Base-by-base conservation (phyloP, 2,113 vertebrate genomes). In the Illadopsis cleaveri region DNA sequence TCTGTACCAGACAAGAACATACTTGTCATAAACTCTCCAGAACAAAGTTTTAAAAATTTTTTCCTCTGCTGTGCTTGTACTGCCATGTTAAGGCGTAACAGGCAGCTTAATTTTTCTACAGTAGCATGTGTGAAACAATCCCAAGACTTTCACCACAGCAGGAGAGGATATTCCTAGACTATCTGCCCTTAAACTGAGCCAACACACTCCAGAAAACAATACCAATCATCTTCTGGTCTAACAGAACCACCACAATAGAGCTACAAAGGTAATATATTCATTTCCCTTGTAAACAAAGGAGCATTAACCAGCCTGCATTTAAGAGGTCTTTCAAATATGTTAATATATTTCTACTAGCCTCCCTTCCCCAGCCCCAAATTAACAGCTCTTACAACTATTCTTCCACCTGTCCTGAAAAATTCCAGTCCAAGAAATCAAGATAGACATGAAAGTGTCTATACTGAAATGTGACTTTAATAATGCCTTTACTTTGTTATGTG, bases 401-500 rank as follows among this genome's bases (percentile, higher is more conserved):
- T 76, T 33, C 27, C 10, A 76, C 18, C 5, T 11, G 23, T 27
- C 30, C 25, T 51, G 50, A 88, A 85, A 71, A 65, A 83, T n/a
- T 66, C 19, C 56, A 86, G 47, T 75, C 71, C 69, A 66, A 44
- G 33, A 66, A 90, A 86, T 48, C 44, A 92, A 81, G 47, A 72
- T 47, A 71, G 66, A 80, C 28, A 78, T 24, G 11, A 11, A 89
- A 85, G 10, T 66, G 31, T 71, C 60, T 89, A 30, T 45, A 86
- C 6, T 57, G 30, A 94, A 81, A 21, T 38, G 6, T 68, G 20
- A 54, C 51, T 91, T 82, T 60, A 88, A 60, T 58, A 84, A 90
- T 86, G 82, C 64, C 56, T 94, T 92, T 90, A 79, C 82, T 96
- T 44, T 62, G 33, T 83, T 68, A 92, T 6, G 23, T 83, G 90